These are phyloP conservation scores for Cebus imitator DNA, from an alignment of 2,113 vertebrate genomes.

Conservation along the genomic window DNA sequence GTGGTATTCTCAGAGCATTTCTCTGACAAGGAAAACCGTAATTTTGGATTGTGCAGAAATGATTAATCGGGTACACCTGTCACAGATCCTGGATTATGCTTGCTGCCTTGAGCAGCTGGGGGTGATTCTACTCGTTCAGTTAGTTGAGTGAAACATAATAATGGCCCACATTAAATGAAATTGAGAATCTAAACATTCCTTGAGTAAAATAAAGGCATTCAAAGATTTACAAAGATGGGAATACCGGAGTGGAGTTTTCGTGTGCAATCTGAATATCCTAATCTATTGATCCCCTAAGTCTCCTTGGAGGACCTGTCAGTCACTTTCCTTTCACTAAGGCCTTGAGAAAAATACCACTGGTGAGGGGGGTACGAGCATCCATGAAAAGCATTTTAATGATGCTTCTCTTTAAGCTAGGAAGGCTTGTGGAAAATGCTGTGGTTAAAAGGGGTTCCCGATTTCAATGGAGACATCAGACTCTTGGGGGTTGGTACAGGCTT, in stretches of 20 bases:
- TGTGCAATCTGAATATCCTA: background rate
- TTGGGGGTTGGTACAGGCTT: background rate
- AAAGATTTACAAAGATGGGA: background rate
- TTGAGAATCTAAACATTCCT: background rate
- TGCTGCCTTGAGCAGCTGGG: background rate
- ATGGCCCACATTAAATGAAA: background rate
- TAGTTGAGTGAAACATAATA: background rate
- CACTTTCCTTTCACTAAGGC: background rate
- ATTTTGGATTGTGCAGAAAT: background rate
- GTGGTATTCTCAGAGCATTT: background rate
- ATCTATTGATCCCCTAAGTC: background rate
- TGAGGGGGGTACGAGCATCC: background rate
- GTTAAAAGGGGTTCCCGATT: background rate
- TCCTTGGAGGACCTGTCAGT: background rate
- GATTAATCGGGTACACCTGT: background rate
- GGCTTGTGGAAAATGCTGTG: background rate
- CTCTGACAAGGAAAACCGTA: background rate
- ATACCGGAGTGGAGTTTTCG: background rate
- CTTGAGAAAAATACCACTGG: background rate
- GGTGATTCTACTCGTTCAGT: background rate
- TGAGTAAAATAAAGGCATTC: constrained; percentile 7
- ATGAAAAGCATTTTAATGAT: background rate
- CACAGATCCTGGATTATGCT: background rate
- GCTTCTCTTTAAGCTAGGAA: background rate
- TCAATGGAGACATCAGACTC: background rate